Evolutionary conservation across 2,888 invertebrate species (phyloP).

Genomic region (Folsomia manolachei): DNA sequence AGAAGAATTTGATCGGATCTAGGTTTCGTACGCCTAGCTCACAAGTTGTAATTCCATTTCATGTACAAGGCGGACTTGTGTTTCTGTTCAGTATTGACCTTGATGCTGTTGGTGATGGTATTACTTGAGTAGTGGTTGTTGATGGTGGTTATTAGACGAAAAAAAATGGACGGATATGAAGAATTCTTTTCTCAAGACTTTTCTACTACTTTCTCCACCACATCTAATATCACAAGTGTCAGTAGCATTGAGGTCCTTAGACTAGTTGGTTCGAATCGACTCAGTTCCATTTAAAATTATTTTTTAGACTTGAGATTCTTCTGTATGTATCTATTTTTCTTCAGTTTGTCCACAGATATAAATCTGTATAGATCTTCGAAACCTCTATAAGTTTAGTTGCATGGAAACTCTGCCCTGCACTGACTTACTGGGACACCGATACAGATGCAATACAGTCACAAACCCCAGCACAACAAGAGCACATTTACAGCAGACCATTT

Average conservation of each 20-base stretch:
- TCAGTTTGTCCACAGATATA: not conserved
- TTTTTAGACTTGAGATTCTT: too few species aligned
- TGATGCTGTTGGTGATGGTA: too few species aligned
- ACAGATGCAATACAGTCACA: not conserved
- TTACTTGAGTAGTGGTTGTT: too few species aligned
- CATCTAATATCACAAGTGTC: too few species aligned
- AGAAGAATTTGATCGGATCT: slow-evolving; percentile 8
- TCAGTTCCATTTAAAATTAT: not conserved
- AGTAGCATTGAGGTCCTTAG: too few species aligned
- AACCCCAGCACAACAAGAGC: too few species aligned
- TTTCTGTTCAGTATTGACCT: not conserved
- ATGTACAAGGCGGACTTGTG: too few species aligned
- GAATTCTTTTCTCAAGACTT: not conserved
- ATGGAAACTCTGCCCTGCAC: not conserved
- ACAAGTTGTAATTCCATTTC: not conserved
- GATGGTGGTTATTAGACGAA: not conserved
- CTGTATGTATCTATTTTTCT: too few species aligned
- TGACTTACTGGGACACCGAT: not conserved
- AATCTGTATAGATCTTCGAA: not conserved
- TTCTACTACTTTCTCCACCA: not conserved
- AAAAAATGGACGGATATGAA: not conserved
- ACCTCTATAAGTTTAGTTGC: not conserved
- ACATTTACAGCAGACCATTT: too few species aligned
- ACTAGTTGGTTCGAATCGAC: not conserved
- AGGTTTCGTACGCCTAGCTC: not conserved